Conservation (phyloP, 1,140 invertebrate species). For the Temnothorax curvispinosus region DNA sequence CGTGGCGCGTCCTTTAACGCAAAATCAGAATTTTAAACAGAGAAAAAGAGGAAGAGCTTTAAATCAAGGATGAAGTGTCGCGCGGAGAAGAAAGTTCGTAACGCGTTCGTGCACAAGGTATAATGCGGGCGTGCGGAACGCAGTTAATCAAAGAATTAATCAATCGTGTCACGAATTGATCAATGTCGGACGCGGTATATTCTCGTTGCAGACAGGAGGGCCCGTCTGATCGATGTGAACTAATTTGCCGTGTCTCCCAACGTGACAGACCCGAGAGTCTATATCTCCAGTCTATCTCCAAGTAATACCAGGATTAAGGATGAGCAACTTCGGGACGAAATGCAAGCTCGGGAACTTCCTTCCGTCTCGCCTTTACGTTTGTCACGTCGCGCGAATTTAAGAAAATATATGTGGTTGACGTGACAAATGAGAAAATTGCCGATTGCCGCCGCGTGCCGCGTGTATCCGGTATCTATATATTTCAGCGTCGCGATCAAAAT, state of each 20-base stretch:
- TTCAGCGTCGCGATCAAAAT: conserved; percentile 4
- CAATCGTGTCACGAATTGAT: conserved; percentile 54
- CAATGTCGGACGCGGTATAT: conserved; percentile 67
- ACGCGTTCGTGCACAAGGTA: not conserved
- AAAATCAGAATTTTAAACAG: not conserved
- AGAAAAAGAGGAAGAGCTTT: not conserved
- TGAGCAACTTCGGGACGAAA: conserved; percentile 65
- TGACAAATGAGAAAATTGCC: conserved; percentile 56
- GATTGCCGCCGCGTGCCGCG: conserved; percentile 15
- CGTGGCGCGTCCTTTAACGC: not conserved
- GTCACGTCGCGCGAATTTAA: conserved; percentile 45
- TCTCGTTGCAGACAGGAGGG: conserved; percentile 53
- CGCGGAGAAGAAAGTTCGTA: too few species aligned
- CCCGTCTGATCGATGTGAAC: conserved; percentile 70
- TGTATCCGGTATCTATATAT: not conserved
- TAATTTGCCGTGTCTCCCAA: conserved; percentile 71
- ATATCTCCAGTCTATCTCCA: conserved; percentile 67
- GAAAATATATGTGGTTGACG: conserved; percentile 63
- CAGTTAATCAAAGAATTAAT: conserved; percentile 69
- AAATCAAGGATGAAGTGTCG: too few species aligned
- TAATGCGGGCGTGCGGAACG: conserved; percentile 13
- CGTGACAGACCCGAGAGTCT: conserved; percentile 68
- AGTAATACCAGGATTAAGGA: conserved; percentile 74
- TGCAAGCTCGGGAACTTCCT: conserved; percentile 53
- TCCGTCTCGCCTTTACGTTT: conserved; percentile 55